Conservation (phyloP, 1,140 invertebrate species). For the Theocolax elegans region DNA sequence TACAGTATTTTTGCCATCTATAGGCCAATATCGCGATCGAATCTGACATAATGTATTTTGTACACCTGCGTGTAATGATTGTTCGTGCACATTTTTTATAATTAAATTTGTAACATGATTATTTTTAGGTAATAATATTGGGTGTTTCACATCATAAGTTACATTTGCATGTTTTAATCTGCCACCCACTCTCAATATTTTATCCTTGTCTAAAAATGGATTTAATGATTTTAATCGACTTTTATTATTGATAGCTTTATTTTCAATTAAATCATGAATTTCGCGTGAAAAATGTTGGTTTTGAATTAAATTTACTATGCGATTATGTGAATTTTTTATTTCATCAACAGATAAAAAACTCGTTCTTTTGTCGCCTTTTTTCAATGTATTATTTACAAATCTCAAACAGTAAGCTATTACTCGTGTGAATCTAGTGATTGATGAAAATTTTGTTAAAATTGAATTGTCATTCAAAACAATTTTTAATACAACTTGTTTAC, state of each 20-base stretch:
- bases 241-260: neutral
- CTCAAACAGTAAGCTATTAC: neutral
- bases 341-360: too few relatives aligned
- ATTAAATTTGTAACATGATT: slow-evolving; percentile 19
- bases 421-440: neutral
- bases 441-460: neutral
- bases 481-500: neutral
- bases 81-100: neutral
- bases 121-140: slow-evolving; percentile 13
- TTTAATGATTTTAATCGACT: neutral
- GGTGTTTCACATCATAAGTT: neutral
- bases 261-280: neutral
- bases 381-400: neutral
- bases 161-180: neutral
- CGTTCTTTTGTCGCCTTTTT: neutral
- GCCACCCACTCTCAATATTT: slow-evolving; percentile 1
- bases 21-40: neutral
- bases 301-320: neutral
- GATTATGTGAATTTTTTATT: neutral
- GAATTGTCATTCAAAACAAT: neutral
- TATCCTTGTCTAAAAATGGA: slow-evolving; percentile 7
- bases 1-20: too few relatives aligned
- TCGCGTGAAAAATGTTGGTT: too few relatives aligned
- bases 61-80: neutral
- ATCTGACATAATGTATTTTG: neutral